Evolutionary conservation across 2,888 invertebrate genomes (phyloP).

Genomic region (Escarpia spicata): DNA sequence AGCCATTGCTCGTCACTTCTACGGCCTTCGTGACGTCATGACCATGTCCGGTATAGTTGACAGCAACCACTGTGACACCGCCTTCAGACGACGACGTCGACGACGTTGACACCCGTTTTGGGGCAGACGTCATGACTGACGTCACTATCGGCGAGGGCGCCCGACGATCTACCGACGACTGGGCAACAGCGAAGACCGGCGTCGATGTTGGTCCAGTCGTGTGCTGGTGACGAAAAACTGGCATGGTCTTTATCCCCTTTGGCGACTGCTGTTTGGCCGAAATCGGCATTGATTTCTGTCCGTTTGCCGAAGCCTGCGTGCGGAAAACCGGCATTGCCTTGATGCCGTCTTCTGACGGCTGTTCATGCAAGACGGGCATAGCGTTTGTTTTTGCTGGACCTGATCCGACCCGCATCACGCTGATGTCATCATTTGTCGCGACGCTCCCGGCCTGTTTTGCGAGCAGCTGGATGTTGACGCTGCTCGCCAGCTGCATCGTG

Average conservation of each 20-base stretch:
- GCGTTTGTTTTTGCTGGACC: background rate
- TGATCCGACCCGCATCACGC: background rate
- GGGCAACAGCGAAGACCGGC: background rate
- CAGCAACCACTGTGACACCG: background rate
- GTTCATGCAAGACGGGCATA: background rate
- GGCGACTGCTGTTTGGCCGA: background rate
- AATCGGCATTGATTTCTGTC: conserved; percentile 12
- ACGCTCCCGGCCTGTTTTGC: background rate
- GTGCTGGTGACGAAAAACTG: background rate
- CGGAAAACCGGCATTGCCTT: background rate
- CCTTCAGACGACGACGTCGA: background rate
- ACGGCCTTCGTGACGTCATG: background rate
- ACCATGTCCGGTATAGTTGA: background rate
- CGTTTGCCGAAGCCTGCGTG: background rate
- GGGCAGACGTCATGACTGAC: background rate
- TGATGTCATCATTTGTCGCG: background rate
- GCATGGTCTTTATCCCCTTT: background rate
- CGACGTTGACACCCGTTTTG: background rate
- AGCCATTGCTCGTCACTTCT: background rate
- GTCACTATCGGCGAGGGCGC: background rate
- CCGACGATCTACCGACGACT: background rate
- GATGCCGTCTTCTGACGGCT: background rate
- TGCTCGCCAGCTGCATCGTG: background rate
- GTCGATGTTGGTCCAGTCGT: background rate
- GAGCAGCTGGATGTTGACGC: conserved; percentile 10